These are phyloP conservation scores for Falco berigora DNA, from an alignment of 2,797 vertebrate genomes.

Conservation along the genomic window DNA sequence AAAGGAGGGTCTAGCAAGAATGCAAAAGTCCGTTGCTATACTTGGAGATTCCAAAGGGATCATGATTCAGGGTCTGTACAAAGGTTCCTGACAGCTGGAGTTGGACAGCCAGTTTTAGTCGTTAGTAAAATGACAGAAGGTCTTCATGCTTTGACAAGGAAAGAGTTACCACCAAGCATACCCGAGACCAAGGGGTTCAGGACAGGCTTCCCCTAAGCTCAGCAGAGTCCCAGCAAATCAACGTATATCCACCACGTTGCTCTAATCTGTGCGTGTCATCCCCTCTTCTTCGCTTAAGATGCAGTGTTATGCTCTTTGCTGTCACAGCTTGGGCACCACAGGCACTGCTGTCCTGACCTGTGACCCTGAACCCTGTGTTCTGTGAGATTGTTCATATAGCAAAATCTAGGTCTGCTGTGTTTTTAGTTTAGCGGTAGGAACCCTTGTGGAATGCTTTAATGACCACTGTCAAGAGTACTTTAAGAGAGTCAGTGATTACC, in stretches of 20 bases:
- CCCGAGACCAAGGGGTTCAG: background rate
- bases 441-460: background rate
- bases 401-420: background rate
- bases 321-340: background rate
- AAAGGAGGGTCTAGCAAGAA: background rate
- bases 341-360: background rate
- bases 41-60: background rate
- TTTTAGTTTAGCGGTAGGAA: background rate
- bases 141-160: background rate
- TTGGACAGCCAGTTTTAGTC: background rate
- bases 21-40: background rate
- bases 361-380: background rate
- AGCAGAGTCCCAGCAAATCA: background rate
- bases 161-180: background rate
- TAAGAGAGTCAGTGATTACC: background rate
- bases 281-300: background rate
- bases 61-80: accelerated
- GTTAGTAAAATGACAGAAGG: background rate
- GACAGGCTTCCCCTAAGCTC: background rate
- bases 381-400: background rate
- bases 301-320: background rate
- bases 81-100: background rate
- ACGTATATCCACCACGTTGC: accelerated
- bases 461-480: background rate
- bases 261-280: no score